Evolutionary conservation across 2,888 invertebrate species (phyloP), one percentile per base, ranked within the genome.

Genomic region (Gastrophysa polygoni): DNA sequence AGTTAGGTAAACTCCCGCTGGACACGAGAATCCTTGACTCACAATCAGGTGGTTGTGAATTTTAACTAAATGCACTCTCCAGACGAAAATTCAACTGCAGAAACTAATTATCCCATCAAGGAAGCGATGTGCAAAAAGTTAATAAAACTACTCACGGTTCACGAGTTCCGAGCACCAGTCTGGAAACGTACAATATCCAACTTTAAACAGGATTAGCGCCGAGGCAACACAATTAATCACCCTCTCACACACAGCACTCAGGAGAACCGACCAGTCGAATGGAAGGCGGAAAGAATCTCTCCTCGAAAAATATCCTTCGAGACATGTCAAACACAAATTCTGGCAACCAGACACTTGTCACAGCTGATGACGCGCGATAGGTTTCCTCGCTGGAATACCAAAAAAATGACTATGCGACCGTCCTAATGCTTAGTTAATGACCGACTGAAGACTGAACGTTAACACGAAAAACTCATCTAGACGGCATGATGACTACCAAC

Each of bases 391-490:
- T n/a, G n/a, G n/a, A n/a, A n/a, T n/a, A n/a, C n/a, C 49, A 51
- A 51, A 61, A 61, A 58, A 58, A 58, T 51, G 50, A 58, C 56
- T 52, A 28, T 21, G 48, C 47, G 56, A 48, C 57, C 54, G 32
- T 34, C 51, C 61, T 62, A 65, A 65, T 62, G 61, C 59, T 43
- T 59, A 56, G 57, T 59, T 59, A 61, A 61, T 54, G 61, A 58
- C 60, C 17, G 32, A 57, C 34, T 16, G 21, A n/a, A 24, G 49
- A 49, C 51, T 29, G 34, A 28, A 29, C 28, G 49, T 29, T 49
- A 49, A 29, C 49, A 49, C 49, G 49, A 29, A 49, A 49, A 28
- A 29, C 28, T n/a, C 29, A 48, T 48, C 24, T 18, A 48, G 8
- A 21, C 24, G 10, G 32, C 7, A 24, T 8, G 24, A n/a, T n/a